Evolutionary conservation across 2,888 invertebrate genomes (phyloP), one percentile per base, ranked within the genome.

Genomic region (Orthosia gracilis): DNA sequence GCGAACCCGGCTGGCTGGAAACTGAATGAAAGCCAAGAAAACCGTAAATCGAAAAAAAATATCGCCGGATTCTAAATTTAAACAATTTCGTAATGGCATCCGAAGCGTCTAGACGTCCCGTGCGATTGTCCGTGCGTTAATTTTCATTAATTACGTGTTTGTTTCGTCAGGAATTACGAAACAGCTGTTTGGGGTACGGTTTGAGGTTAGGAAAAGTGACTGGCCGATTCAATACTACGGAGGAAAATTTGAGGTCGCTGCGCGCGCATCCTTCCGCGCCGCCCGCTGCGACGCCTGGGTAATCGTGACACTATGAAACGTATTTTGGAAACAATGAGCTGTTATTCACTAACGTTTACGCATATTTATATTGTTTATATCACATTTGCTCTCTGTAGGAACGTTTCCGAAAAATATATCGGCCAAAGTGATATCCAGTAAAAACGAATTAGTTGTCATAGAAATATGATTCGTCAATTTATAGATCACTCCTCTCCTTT

Each of bases 161-260:
- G 82, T 87, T 85, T 87, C 85, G 87, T 87, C 82, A 85, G 78
- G 79, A 82, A 82, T 88, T 85, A 87, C 77, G 85, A 85, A 95
- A 94, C 96, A 96, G 96, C 96, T 96, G 96, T 95, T 95, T 88
- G 85, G 82, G 82, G 84, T 86, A 77, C 80, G 81, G 72, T 84
- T 95, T 93, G 92, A 96, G 96, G 96, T 96, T 96, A 96, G 92
- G 93, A 93, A 91, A 91, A 92, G 89, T 94, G 94, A 94, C 94
- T 94, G 89, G 91, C 91, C 84, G 89, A 94, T 94, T 96, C 96
- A 91, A 96, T 96, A 94, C 89, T 88, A 83, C 69, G 79, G 84
- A 84, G 88, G 89, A 89, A 89, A 89, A 78, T 89, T 88, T 87
- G 87, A 85, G 87, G 91, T 83, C 78, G 85, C 76, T 96, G 96